Conservation (phyloP, 2,797 vertebrate species). For the Pitangus sulphuratus region DNA sequence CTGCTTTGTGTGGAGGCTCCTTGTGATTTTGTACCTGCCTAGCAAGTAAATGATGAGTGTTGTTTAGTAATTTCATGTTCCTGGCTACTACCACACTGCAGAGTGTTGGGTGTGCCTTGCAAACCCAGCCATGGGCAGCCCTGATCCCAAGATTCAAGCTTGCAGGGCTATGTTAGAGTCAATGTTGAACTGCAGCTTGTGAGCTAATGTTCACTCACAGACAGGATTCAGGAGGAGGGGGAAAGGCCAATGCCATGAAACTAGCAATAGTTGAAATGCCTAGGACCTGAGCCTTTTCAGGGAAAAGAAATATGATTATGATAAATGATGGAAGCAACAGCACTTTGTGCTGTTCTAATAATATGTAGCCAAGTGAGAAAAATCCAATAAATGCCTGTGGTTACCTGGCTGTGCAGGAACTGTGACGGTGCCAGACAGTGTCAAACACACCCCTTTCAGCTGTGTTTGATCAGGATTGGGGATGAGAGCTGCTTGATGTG, state of each 20-base stretch:
- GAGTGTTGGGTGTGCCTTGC: too few species aligned
- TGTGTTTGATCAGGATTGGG: background rate
- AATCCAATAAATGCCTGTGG: background rate
- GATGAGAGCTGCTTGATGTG: background rate
- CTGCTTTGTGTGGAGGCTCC: background rate
- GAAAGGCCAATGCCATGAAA: background rate
- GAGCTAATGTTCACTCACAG: background rate
- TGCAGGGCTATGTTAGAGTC: rapidly evolving
- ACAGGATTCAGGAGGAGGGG: background rate
- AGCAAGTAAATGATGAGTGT: background rate
- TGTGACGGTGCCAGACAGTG: background rate
- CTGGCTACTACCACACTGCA: background rate
- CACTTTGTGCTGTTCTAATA: background rate
- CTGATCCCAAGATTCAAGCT: background rate
- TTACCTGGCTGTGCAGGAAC: background rate
- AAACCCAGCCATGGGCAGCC: background rate
- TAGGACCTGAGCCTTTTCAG: background rate
- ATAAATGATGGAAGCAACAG: background rate
- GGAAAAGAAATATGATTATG: background rate
- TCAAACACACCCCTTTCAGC: background rate
- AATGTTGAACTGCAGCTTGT: background rate
- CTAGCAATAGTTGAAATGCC: background rate
- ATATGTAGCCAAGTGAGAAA: background rate
- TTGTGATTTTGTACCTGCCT: background rate
- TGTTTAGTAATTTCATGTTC: background rate